A percentile compares a stretch with the other conserved stretches of the same genome.
Conservation (phyloP, 2,113 vertebrate genomes). For the Sapayoa aenigma region DNA sequence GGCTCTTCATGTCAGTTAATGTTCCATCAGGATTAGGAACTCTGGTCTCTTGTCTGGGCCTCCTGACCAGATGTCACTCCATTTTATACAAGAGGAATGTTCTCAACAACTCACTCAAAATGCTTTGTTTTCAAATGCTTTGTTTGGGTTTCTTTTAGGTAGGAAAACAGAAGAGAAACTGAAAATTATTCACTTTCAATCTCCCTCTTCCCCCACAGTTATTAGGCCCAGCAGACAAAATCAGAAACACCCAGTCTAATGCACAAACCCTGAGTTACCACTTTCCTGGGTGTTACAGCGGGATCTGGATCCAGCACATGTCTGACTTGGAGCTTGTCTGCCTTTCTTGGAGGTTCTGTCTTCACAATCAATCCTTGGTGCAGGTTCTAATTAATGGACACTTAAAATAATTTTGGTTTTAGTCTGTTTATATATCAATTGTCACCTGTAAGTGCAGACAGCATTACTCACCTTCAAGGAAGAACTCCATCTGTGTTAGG, state of each 20-base stretch:
- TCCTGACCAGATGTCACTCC: background rate
- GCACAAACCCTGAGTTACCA: background rate
- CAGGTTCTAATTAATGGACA: background rate
- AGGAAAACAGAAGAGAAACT: background rate
- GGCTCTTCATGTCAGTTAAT: background rate
- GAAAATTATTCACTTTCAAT: background rate
- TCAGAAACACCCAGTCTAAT: background rate
- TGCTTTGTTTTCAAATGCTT: background rate
- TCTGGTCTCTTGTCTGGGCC: background rate
- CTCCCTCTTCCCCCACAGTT: background rate
- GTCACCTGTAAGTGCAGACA: background rate
- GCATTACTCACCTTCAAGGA: background rate
- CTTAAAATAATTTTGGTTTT: background rate
- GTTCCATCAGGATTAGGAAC: background rate
- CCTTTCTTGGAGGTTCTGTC: background rate
- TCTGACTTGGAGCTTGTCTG: background rate
- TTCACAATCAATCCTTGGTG: background rate
- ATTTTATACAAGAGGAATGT: background rate
- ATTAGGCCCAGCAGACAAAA: background rate
- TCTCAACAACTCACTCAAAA: background rate
- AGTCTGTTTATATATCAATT: background rate
- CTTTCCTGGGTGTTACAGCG: background rate
- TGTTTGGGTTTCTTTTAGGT: background rate
- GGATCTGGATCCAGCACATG: background rate
- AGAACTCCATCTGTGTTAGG: background rate